A percentile compares a stretch with the other conserved stretches of the same genome.
These are phyloP conservation scores for Unio pictorum DNA, from an alignment of 2,888 invertebrate genomes.

Conservation along the genomic window DNA sequence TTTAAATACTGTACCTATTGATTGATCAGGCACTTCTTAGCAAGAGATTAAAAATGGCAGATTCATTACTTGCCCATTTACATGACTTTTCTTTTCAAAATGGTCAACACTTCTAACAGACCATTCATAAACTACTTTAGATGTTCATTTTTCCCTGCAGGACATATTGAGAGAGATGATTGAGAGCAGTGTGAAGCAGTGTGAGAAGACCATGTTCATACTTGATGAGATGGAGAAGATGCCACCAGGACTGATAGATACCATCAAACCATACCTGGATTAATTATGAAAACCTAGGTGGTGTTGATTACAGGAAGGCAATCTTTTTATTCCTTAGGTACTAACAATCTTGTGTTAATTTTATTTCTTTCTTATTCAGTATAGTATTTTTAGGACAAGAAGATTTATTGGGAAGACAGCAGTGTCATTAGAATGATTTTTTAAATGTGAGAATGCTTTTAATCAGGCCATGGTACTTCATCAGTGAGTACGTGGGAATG, in stretches of 20 bases:
- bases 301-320: constrained; percentile 82
- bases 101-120: background rate
- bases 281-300: constrained; percentile 82
- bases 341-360: background rate
- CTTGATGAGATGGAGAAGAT: constrained; percentile 98
- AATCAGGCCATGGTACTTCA: no score
- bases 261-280: constrained; percentile 90
- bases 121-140: background rate
- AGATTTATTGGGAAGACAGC: no score
- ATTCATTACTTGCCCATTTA: no score
- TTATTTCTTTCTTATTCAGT: background rate
- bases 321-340: constrained; percentile 89
- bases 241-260: constrained; percentile 85
- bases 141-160: constrained; percentile 39
- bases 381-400: background rate
- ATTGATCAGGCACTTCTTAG: no score
- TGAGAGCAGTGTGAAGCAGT: constrained; percentile 77
- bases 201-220: constrained; percentile 87
- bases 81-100: no score
- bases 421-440: no score
- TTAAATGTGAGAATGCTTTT: no score
- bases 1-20: no score
- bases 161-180: constrained; percentile 73
- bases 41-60: no score
- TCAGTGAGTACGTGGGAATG: no score